phyloP scores from a whole-genome alignment of 1,140 invertebrate genomes.

The Drosophila ercepeae region DNA sequence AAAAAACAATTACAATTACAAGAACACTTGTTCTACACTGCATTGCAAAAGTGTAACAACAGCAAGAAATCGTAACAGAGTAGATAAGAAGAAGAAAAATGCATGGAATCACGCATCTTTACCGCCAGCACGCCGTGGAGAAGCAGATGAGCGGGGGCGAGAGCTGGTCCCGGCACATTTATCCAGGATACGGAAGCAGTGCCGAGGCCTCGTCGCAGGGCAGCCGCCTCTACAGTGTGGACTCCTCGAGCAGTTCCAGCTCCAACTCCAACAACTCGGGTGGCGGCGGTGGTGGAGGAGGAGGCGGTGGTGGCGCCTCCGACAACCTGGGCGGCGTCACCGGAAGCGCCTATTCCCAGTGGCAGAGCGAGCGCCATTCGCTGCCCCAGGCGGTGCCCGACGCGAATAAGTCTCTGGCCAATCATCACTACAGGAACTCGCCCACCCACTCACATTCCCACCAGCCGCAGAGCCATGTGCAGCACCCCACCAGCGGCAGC shows the following conservation, averaged over 20 bases:
- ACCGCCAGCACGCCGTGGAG: slow-evolving; percentile 82
- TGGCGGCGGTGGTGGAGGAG: slow-evolving; percentile 25
- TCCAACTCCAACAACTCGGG: slow-evolving; percentile 70
- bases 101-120: slow-evolving; percentile 83
- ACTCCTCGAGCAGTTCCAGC: slow-evolving; percentile 75
- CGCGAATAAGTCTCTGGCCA: slow-evolving; percentile 69
- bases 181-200: slow-evolving; percentile 47
- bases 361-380: slow-evolving; percentile 72
- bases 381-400: slow-evolving; percentile 79
- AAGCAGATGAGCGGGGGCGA: slow-evolving; percentile 76
- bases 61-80: background rate
- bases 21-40: slow-evolving; percentile 51
- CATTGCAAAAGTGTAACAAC: slow-evolving; percentile 61
- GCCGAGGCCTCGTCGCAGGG: slow-evolving; percentile 45
- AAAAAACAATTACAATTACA: slow-evolving; percentile 2
- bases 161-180: slow-evolving; percentile 68
- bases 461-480: slow-evolving; percentile 8
- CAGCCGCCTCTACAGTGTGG: slow-evolving; percentile 63
- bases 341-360: slow-evolving; percentile 67
- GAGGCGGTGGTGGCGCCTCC: slow-evolving; percentile 10
- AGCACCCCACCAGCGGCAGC: slow-evolving; percentile 52
- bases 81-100: slow-evolving; percentile 37
- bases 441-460: slow-evolving; percentile 44
- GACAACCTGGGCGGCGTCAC: slow-evolving; percentile 56
- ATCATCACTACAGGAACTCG: slow-evolving; percentile 73